phyloP scores from a whole-genome alignment of 2,797 vertebrate species.

The Poecile montanus region DNA sequence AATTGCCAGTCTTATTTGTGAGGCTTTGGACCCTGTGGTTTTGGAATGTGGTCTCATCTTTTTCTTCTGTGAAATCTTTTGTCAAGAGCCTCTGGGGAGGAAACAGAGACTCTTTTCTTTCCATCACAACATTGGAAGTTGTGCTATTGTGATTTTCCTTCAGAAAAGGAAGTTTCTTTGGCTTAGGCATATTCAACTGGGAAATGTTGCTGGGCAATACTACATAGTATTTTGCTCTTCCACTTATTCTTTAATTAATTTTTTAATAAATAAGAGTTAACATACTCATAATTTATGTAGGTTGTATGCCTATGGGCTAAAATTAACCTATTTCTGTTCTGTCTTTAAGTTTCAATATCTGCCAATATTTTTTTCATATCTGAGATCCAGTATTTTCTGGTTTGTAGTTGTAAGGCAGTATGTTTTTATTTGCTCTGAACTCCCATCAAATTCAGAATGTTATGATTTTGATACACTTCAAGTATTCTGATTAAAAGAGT shows the following conservation, averaged over 20 bases:
- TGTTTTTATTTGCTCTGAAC: not conserved
- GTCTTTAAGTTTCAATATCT: not conserved
- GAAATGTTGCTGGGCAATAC: not conserved
- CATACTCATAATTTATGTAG: not conserved
- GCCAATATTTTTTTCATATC: not conserved
- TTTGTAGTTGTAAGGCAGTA: not conserved
- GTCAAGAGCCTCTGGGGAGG: not conserved
- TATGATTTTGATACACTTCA: not conserved
- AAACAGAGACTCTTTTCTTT: not conserved
- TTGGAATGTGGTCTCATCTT: not conserved
- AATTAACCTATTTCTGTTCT: not conserved
- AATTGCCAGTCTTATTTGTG: not conserved
- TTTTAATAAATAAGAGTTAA: not conserved
- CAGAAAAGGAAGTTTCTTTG: not conserved
- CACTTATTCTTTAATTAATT: not conserved
- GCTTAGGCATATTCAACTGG: not conserved
- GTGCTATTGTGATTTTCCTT: not conserved
- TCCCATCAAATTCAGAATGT: not conserved
- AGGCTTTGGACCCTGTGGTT: slow-evolving; percentile 9
- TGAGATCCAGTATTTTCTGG: not conserved
- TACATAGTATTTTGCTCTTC: not conserved
- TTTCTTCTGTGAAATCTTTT: not conserved
- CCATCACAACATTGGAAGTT: not conserved
- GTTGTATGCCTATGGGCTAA: not conserved
- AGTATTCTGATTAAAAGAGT: not conserved